Percentiles rank a stretch among this genome's conserved stretches.
phyloP scores from a whole-genome alignment of 2,113 vertebrate species.

The Panthera uncia region DNA sequence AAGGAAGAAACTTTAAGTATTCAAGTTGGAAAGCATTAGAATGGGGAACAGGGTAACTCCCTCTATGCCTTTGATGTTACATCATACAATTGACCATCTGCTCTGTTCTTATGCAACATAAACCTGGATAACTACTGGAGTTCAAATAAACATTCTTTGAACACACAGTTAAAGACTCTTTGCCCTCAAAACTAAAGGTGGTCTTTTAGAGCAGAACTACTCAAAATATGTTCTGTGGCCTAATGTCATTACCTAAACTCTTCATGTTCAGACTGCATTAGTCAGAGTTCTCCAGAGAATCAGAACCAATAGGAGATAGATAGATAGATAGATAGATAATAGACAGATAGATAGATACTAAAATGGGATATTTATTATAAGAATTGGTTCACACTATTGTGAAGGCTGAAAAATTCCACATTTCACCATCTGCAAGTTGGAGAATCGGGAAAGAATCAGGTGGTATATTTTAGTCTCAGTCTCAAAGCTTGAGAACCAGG shows the following conservation, averaged over 20 bases:
- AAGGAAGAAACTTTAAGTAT: neutral
- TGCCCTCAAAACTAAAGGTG: neutral
- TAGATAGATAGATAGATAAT: neutral
- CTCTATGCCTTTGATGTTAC: neutral
- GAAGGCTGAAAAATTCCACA: neutral
- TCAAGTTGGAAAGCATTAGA: neutral
- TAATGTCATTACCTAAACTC: neutral
- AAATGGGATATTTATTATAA: neutral
- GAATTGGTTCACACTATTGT: neutral
- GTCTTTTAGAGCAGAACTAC: neutral
- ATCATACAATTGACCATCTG: neutral
- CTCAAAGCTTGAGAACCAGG: neutral
- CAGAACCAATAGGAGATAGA: neutral
- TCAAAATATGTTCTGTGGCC: neutral
- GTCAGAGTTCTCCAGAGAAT: neutral
- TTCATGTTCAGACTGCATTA: neutral
- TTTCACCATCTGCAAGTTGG: neutral
- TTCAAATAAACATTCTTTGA: neutral
- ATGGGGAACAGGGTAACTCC: fast-evolving
- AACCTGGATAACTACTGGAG: neutral
- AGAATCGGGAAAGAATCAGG: neutral
- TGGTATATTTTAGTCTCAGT: neutral
- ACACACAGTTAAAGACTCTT: neutral
- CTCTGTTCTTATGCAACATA: neutral
- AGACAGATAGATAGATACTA: neutral